Evolutionary conservation across 2,888 invertebrate species (phyloP).

Genomic region (Sinopyrophorus schimmeli): DNA sequence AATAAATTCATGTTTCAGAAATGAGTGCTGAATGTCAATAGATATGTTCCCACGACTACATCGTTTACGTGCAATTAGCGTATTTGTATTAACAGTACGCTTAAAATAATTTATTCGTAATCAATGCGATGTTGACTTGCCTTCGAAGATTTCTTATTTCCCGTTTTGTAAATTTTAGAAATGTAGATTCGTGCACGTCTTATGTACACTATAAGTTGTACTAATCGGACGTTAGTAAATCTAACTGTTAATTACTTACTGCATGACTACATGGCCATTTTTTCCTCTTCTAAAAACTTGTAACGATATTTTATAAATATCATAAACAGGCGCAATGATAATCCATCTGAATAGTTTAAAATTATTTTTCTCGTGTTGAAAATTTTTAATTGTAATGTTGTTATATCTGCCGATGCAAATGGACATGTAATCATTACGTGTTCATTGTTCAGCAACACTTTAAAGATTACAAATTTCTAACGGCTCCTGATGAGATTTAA

Average conservation of each 20-base stretch:
- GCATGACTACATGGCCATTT: slow-evolving; percentile 1
- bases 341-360: too few species aligned
- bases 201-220: neutral
- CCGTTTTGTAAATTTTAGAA: slow-evolving; percentile 2
- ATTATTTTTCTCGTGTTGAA: too few species aligned
- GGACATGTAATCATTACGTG: neutral
- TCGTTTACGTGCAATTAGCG: slow-evolving; percentile 15
- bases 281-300: too few species aligned
- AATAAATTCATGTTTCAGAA: slow-evolving; percentile 26
- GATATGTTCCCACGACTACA: slow-evolving; percentile 37
- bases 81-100: neutral
- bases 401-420: neutral
- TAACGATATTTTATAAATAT: too few species aligned
- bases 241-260: slow-evolving; percentile 13
- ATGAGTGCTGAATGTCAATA: slow-evolving; percentile 37
- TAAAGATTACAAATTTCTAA: neutral
- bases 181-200: slow-evolving; percentile 8
- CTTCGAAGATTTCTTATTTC: neutral
- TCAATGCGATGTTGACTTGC: neutral
- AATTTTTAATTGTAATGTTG: slow-evolving; percentile 1
- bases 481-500: neutral
- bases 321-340: too few species aligned
- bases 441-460: slow-evolving; percentile 1
- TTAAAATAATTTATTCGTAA: slow-evolving; percentile 2
- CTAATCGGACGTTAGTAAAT: slow-evolving; percentile 7